phyloP scores from a whole-genome alignment of 2,797 vertebrate species.

The Hybognathus amarus region DNA sequence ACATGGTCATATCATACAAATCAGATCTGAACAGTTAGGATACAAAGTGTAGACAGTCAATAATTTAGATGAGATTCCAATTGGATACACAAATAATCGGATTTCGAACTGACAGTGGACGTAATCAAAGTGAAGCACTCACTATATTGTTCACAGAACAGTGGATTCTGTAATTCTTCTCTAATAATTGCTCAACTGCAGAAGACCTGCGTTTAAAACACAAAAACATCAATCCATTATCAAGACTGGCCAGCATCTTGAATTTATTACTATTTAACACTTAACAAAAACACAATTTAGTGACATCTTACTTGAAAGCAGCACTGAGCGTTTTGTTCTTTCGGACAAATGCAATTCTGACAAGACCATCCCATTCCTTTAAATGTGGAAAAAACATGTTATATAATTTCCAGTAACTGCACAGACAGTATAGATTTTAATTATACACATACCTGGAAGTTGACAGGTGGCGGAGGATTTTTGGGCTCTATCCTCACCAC shows the following conservation, averaged over 20 bases:
- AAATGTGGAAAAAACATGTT: background rate
- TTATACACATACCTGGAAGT: conserved; percentile 87
- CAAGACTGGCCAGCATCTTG: background rate
- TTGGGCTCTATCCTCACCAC: conserved; percentile 98
- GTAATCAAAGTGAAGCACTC: conserved; percentile 60
- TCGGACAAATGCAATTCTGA: conserved; percentile 95
- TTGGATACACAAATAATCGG: background rate
- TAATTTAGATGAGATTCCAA: background rate
- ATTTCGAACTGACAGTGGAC: background rate
- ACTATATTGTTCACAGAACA: conserved; percentile 92
- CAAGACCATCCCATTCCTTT: conserved; percentile 97
- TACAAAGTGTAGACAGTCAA: background rate
- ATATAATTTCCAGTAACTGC: background rate
- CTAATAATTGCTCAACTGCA: conserved; percentile 91
- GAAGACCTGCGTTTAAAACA: conserved; percentile 76
- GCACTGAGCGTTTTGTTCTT: conserved; percentile 97
- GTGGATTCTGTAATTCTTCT: conserved; percentile 97
- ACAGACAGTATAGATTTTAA: background rate
- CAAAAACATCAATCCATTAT: background rate
- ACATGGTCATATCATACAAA: background rate
- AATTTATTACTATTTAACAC: background rate
- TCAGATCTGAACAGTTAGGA: background rate
- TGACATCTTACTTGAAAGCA: conserved; percentile 91
- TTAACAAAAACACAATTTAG: background rate
- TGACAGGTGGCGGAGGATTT: conserved; percentile 95